These are phyloP conservation scores for Macrosoma leucophasiata DNA, from an alignment of 2,888 invertebrate genomes.

Conservation along the genomic window DNA sequence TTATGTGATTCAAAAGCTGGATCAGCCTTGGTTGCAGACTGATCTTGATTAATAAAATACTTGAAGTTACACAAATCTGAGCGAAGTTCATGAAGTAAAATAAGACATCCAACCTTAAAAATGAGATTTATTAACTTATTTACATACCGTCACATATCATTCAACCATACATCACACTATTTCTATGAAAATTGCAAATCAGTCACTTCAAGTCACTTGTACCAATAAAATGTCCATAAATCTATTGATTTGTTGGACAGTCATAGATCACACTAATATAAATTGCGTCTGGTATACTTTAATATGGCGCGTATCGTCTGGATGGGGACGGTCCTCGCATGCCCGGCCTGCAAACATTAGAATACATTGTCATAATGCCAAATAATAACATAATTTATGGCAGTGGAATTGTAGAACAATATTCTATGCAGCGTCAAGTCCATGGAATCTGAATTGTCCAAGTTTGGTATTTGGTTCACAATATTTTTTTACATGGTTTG, in stretches of 20 bases:
- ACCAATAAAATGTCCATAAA: constrained; percentile 44
- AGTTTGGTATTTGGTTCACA: no score
- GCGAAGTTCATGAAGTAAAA: no score
- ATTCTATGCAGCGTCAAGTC: no score
- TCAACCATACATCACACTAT: constrained; percentile 40
- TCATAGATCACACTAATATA: constrained; percentile 34
- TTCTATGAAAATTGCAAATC: constrained; percentile 39
- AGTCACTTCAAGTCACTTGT: constrained; percentile 44
- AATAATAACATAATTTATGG: background rate
- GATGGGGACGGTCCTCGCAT: constrained; percentile 90
- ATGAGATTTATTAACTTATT: constrained; percentile 64
- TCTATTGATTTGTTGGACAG: constrained; percentile 39
- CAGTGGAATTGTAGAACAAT: no score
- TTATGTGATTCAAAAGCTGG: no score
- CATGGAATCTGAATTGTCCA: no score
- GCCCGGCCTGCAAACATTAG: constrained; percentile 73
- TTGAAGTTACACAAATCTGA: no score
- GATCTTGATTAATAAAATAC: no score
- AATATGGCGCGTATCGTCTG: constrained; percentile 91
- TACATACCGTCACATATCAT: constrained; percentile 50
- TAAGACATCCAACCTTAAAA: constrained; percentile 44
- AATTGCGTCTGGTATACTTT: constrained; percentile 27
- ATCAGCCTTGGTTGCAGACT: no score
- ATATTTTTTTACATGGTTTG: no score
- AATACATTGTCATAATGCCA: background rate